Base-by-base conservation (phyloP, 1,140 invertebrate genomes). In the Marisa cornuarietis region DNA sequence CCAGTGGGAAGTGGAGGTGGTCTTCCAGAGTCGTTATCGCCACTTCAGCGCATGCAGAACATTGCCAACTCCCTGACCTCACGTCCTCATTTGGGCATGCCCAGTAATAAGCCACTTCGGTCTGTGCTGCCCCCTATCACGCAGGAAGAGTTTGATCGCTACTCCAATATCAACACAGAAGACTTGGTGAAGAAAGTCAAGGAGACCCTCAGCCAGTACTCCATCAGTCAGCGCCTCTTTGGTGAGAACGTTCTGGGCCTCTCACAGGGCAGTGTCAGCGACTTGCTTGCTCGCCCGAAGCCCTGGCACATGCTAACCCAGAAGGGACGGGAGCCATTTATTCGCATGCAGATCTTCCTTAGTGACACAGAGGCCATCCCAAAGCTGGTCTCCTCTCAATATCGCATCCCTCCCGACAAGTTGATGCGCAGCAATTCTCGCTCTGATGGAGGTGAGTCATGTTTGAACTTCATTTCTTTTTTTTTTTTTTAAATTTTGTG, bases 291-390 rank as follows among this genome's bases (percentile, higher is more conserved):
- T 74, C 98, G 99, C 90, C 98, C 98, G 1, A 99, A 99, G 88
- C 98, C 98, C 0, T 99, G 98, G 98, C 97, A 98, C 89, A 99
- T 99, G 97, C 93, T 99, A 8, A 98, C 97, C 81, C 98, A 99
- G 89, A 99, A 99, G 91, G 98, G 98, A 0, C 92, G 98, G 31
- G 98, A 99, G 90, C 98, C 98, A 0, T 99, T 99, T 92, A 98
- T 99, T 79, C 93, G 98, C 69, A 99, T 99, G 98, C 97, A 99
- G 90, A 91, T 98, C 14, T 99, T 98, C 96, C 92, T 99, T 1
- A 96, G 96, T 82, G 98, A 99, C 89, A 96, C 98, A 82, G 98
- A 99, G 87, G 97, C 98, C 7, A 97, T 99, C 6, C 96, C 98
- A 89, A 98, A 98, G 90, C 91, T 99, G 80, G 97, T 99, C 7